Conservation (phyloP, 1,140 invertebrate species). For the Diabrotica undecimpunctata region DNA sequence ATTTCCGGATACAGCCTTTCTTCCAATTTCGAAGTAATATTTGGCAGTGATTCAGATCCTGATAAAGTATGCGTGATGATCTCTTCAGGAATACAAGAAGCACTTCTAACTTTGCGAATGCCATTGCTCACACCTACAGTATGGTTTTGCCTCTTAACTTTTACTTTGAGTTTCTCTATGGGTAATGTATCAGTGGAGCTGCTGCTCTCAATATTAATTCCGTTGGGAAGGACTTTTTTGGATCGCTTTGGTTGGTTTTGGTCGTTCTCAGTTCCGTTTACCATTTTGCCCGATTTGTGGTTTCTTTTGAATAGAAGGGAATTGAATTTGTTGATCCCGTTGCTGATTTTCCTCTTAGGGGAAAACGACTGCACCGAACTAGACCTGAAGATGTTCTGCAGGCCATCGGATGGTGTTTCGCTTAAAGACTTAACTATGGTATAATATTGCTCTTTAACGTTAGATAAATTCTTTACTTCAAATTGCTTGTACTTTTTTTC, state of each 20-base stretch:
- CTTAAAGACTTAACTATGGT: conserved; percentile 30
- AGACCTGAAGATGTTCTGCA: conserved; percentile 28
- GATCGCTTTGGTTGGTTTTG: conserved; percentile 17
- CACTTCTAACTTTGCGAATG: conserved; percentile 59
- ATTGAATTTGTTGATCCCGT: conserved; percentile 30
- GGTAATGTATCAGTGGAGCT: conserved; percentile 33
- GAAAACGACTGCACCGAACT: conserved; percentile 36
- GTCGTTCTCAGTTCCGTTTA: not conserved
- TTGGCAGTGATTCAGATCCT: conserved; percentile 59
- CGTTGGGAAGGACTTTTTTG: conserved; percentile 16
- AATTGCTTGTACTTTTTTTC: conserved; percentile 30
- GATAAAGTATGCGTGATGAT: conserved; percentile 31
- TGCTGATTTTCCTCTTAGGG: conserved; percentile 23
- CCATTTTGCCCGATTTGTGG: not conserved
- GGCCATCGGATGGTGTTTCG: conserved; percentile 23
- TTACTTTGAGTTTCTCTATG: conserved; percentile 23
- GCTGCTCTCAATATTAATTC: conserved; percentile 28
- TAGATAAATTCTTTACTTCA: conserved; percentile 22
- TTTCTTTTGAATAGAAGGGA: conserved; percentile 22
- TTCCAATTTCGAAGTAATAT: conserved; percentile 54
- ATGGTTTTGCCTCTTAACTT: conserved; percentile 22
- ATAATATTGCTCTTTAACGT: conserved; percentile 23
- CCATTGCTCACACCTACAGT: conserved; percentile 13
- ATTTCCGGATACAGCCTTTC: conserved; percentile 22
- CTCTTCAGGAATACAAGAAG: conserved; percentile 55